phyloP scores from a whole-genome alignment of 2,888 invertebrate genomes.

The Fragum sueziense region DNA sequence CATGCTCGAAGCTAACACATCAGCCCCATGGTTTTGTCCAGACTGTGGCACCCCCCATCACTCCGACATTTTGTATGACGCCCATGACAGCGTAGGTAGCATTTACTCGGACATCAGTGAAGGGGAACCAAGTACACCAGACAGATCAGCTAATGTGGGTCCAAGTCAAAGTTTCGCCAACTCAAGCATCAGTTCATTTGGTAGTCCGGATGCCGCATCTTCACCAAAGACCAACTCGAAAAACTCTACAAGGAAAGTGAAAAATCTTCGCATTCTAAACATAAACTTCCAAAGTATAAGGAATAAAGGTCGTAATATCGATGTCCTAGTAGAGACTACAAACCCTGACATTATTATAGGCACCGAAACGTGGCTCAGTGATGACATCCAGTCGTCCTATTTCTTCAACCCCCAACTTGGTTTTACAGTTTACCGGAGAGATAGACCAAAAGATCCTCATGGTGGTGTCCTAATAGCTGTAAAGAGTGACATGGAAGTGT shows the following conservation, averaged over 20 bases:
- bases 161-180: no score
- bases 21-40: not conserved
- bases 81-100: not conserved
- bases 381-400: no score
- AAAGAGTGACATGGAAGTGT: slow-evolving; percentile 1
- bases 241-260: no score
- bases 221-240: not conserved
- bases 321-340: not conserved
- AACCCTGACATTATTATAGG: no score
- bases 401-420: no score
- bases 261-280: not conserved
- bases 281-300: not conserved
- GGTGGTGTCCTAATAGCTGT: not conserved
- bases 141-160: not conserved
- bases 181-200: not conserved
- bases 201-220: not conserved
- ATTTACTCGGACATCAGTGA: not conserved
- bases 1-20: no score
- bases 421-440: no score
- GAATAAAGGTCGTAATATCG: not conserved
- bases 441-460: no score
- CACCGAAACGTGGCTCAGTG: no score
- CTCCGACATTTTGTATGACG: not conserved
- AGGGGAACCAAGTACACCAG: not conserved
- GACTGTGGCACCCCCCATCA: not conserved